Evolutionary conservation across 2,113 vertebrate genomes (phyloP), one percentile per base, ranked within the genome.

Genomic region (Antigone vipio): DNA sequence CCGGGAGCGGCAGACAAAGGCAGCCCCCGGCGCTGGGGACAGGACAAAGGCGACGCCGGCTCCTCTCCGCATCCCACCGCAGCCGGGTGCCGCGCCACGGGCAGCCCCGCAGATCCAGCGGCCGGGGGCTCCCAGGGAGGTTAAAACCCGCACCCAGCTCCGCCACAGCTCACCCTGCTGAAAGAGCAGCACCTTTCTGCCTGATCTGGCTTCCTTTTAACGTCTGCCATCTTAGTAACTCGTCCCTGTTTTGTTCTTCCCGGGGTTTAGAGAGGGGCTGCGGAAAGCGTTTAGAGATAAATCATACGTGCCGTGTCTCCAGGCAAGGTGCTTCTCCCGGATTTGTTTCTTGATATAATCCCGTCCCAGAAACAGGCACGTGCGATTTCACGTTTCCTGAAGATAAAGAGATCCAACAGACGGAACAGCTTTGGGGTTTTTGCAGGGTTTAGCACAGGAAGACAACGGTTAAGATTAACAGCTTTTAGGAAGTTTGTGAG

Each of bases 391-490:
- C 95, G 95, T 89, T 97, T 97, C 95, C 96, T 97, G 97, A 85
- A 95, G 96, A 97, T 96, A 96, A 96, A 95, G 93, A 73, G 80
- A 80, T n/a, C 69, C 91, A 91, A 73, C 92, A 81, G 91, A 85
- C 8, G 1, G 80, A 97, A 66, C 67, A 59, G 93, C 93, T 92
- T 16, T 24, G 67, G 89, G 92, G 77, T n/a, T 88, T 76, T 73
- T 34, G 74, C 58, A 40, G 83, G 71, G 80, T 85, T 91, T 40
- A 69, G 91, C 89, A 88, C 92, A 95, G 92, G 96, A 97, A 97
- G 94, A 34, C 53, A 93, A 85, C 67, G 2, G 95, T 96, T 97
- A 60, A 69, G 42, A 44, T 62, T 45, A 91, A 68, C 58, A 68
- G 83, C 5, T 1, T 34, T 76, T 93, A 93, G 81, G 89, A 96